Conservation (phyloP, 2,797 vertebrate genomes). For the Craterocephalus amniculus region DNA sequence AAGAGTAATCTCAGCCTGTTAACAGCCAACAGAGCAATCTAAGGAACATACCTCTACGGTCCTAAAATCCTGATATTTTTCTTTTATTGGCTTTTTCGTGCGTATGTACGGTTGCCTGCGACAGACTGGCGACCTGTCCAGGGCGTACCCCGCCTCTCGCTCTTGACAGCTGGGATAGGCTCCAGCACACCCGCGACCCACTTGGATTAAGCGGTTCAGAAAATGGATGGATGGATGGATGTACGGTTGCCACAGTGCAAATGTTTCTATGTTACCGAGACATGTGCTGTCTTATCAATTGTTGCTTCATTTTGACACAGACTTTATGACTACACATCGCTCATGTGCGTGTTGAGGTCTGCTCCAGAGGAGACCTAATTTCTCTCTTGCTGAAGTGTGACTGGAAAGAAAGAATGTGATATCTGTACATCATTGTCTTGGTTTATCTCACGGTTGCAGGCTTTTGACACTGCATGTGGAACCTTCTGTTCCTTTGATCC, state of each 20-base stretch:
- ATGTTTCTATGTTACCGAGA: constrained; percentile 32
- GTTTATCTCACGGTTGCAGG: constrained; percentile 76
- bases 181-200: too few species aligned
- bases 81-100: constrained; percentile 26
- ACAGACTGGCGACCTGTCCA: too few species aligned
- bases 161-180: too few species aligned
- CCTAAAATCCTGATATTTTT: constrained; percentile 37
- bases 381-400: constrained; percentile 46
- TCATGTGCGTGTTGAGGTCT: constrained; percentile 56
- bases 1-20: constrained; percentile 29
- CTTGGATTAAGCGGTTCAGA: too few species aligned
- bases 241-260: constrained; percentile 11
- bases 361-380: constrained; percentile 65
- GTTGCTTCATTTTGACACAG: constrained; percentile 44
- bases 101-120: too few species aligned
- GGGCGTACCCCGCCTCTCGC: too few species aligned
- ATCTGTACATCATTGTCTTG: constrained; percentile 72
- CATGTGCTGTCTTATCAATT: constrained; percentile 38
- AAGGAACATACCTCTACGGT: constrained; percentile 40
- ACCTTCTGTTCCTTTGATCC: constrained; percentile 61
- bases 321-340: constrained; percentile 41
- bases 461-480: constrained; percentile 66
- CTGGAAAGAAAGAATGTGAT: constrained; percentile 58
- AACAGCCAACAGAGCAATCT: constrained; percentile 57
- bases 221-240: too few species aligned